Base-by-base conservation (phyloP, 2,113 vertebrate species). In the Carollia perspicillata region DNA sequence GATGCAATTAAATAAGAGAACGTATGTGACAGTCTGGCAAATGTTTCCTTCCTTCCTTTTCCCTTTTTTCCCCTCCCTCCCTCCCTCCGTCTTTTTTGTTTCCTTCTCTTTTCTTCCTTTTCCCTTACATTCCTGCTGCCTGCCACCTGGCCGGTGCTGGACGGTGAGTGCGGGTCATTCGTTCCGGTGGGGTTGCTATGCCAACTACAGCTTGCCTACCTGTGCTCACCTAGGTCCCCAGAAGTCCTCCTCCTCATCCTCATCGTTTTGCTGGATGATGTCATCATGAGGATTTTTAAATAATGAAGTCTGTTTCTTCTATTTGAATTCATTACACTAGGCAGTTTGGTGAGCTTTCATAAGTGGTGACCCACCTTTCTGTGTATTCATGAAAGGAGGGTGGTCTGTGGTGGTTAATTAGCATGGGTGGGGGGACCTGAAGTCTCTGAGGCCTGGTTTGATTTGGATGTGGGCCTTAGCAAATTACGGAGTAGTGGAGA, bases 141-240 rank as follows among this genome's bases (percentile, higher is more conserved):
- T 58, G 17, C 14, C 22, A 11, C n/a, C 72, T 49, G 33, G 23
- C 71, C 10, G 58, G 23, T 44, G 55, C 11, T 12, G 20, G 14
- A 12, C 28, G 72, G 4, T 58, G 30, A 17, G 2, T 7, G 1
- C 42, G 10, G 2, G 16, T 3, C 0, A 0, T n/a, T 44, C 77
- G 14, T 37, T 68, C 44, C 20, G 7, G 20, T 3, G 22, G 71
- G 40, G 14, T 26, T 35, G 20, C 18, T 63, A 2, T 18, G 88
- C 37, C 44, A 55, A 28, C 12, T 71, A 8, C 1, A 37, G 35
- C 26, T 66, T 72, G 65, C 35, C 10, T 17, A 23, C 11, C 16
- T 18, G 11, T 33, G 4, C n/a, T 35, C 60, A 33, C 3, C 6
- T 35, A 0, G 5, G 6, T 5, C 42, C 12, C 74, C 33, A 77